Evolutionary conservation across 2,113 vertebrate species (phyloP).

Genomic region (Menidia beryllina): DNA sequence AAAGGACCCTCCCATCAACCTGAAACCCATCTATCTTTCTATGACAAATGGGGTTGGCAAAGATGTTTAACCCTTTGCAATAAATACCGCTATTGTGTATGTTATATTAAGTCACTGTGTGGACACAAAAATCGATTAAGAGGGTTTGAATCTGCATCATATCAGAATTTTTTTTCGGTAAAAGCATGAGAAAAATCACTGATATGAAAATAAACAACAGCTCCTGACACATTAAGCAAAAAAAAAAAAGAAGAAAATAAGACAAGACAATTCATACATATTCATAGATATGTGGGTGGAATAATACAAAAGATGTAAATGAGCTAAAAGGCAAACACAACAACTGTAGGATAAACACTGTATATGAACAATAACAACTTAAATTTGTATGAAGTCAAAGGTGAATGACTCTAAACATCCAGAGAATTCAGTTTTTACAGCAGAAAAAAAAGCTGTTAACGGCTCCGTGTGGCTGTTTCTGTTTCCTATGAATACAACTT

Average conservation of each 20-base stretch:
- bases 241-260: too few relatives aligned
- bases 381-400: constrained; percentile 43
- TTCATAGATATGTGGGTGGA: constrained; percentile 70
- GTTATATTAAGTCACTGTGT: background rate
- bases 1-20: background rate
- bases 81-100: background rate
- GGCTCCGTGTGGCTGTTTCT: background rate
- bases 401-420: constrained; percentile 32
- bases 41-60: constrained; percentile 11
- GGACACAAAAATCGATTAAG: background rate
- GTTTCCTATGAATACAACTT: constrained; percentile 14
- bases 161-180: constrained; percentile 3
- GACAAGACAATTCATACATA: constrained; percentile 59
- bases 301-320: constrained; percentile 65
- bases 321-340: constrained; percentile 52
- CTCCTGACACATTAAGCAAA: constrained; percentile 29
- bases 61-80: background rate
- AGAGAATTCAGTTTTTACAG: constrained; percentile 15
- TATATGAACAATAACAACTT: constrained; percentile 33
- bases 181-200: constrained; percentile 10
- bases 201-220: constrained; percentile 19
- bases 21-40: constrained; percentile 4
- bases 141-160: constrained; percentile 15
- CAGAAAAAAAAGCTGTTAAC: background rate
- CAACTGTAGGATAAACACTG: constrained; percentile 32